A percentile compares a stretch with the other conserved stretches of the same genome.
phyloP scores from a whole-genome alignment of 2,113 vertebrate species.

The Strix uralensis region DNA sequence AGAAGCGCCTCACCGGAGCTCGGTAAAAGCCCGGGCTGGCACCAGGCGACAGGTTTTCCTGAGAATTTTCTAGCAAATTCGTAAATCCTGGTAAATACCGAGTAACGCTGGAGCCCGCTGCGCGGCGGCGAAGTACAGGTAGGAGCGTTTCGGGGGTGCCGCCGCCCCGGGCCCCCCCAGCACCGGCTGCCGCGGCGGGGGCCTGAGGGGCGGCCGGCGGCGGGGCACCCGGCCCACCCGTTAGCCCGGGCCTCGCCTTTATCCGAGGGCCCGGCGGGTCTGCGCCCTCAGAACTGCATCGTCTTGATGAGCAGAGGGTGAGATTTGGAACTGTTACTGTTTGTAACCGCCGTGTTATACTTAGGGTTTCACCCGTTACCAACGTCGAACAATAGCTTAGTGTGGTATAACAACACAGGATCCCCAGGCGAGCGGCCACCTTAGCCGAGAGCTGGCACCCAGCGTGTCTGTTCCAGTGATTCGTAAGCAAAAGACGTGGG shows the following conservation, averaged over 20 bases:
- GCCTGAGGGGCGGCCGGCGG: neutral
- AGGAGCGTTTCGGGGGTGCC: neutral
- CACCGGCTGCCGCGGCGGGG: neutral
- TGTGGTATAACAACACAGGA: neutral
- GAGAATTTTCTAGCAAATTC: neutral
- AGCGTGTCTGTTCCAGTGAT: neutral
- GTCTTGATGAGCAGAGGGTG: neutral
- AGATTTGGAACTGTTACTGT: neutral
- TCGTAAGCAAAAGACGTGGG: neutral
- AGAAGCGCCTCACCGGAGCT: neutral
- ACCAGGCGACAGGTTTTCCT: neutral
- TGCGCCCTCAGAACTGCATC: neutral
- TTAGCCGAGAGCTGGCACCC: neutral
- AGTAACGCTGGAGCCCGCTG: neutral
- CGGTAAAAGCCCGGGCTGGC: neutral
- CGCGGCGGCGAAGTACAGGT: neutral
- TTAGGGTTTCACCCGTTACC: neutral
- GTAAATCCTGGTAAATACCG: neutral
- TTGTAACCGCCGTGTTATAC: neutral
- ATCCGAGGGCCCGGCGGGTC: neutral
- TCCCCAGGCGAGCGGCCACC: neutral
- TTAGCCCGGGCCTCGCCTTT: no score
- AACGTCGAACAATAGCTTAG: neutral
- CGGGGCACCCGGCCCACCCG: neutral
- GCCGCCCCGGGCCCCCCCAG: neutral